Evolutionary conservation across 2,113 vertebrate species (phyloP), one percentile per base, ranked within the genome.

Genomic region (Ramphastos sulfuratus): DNA sequence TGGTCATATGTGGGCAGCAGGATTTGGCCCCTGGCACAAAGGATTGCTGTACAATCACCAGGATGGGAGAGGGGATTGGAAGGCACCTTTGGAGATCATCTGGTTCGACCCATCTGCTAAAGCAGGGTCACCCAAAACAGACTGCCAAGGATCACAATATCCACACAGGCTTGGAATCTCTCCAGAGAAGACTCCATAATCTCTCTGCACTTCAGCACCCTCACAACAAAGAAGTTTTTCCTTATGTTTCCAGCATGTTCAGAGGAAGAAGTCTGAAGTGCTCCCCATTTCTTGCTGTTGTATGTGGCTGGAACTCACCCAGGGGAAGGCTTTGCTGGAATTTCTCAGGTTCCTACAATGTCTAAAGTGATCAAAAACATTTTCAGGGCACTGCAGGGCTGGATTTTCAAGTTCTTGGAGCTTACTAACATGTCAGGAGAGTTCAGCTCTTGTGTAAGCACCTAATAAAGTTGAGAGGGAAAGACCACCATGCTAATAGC

Each of bases 381-480:
- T 93, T 85, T 28, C 74, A 80, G 50, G 33, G 59, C 74, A 63
- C 37, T 0, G 2, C 54, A 69, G 87, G 82, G 85, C 85, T 82
- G 79, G 66, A 27, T 52, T 85, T 93, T 79, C 37, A 82, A 85
- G 66, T 4, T 4, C 8, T 69, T 91, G 59, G 71, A 94, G 85
- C 71, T 87, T 60, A 31, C 59, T 93, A 92, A 93, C 88, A 85
- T 90, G 91, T 91, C 59, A 58, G 92, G 46, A 37, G 44, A 37
- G 44, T 30, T 39, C 11, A 5, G 33, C 37, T 87, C 52, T 92
- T 33, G 4, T 52, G 13, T 35, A 65, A 85, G 50, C 48, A 79
- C 60, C 80, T 93, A 75, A 85, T 56, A 87, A 89, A 48, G 58
- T 90, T 95, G 74, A 56, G 78, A 92, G 48, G 78, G 58, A 90